These are phyloP conservation scores for Alligator sinensis DNA, from an alignment of 2,113 vertebrate genomes.

Conservation along the genomic window DNA sequence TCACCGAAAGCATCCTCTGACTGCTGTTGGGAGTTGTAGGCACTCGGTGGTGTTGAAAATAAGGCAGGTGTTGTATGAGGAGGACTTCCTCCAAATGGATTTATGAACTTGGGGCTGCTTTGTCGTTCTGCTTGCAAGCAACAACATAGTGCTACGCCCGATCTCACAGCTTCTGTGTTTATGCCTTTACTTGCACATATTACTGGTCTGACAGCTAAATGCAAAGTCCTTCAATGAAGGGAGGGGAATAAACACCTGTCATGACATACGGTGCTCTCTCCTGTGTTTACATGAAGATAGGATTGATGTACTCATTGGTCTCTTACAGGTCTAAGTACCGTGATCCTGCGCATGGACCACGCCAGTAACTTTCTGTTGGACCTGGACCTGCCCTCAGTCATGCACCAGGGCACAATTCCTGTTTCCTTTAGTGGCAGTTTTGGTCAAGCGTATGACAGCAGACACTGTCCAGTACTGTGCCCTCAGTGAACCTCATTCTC, in stretches of 20 bases:
- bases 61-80: neutral
- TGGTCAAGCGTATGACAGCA: neutral
- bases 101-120: neutral
- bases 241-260: fast-evolving
- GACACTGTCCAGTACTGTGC: neutral
- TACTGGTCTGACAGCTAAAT: neutral
- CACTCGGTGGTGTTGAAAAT: neutral
- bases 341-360: neutral
- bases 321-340: neutral
- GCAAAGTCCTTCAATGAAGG: neutral
- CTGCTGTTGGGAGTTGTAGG: neutral
- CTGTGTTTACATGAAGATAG: neutral
- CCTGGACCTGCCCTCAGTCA: neutral
- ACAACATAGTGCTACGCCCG: neutral
- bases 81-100: neutral
- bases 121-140: neutral
- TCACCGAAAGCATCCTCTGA: neutral
- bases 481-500: neutral
- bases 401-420: neutral
- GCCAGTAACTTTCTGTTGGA: neutral
- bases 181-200: neutral
- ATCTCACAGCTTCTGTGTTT: neutral
- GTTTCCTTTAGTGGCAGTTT: neutral
- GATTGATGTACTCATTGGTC: neutral
- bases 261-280: neutral